These are phyloP conservation scores for Eucera pruinosa DNA, from an alignment of 2,888 invertebrate species.

Conservation along the genomic window DNA sequence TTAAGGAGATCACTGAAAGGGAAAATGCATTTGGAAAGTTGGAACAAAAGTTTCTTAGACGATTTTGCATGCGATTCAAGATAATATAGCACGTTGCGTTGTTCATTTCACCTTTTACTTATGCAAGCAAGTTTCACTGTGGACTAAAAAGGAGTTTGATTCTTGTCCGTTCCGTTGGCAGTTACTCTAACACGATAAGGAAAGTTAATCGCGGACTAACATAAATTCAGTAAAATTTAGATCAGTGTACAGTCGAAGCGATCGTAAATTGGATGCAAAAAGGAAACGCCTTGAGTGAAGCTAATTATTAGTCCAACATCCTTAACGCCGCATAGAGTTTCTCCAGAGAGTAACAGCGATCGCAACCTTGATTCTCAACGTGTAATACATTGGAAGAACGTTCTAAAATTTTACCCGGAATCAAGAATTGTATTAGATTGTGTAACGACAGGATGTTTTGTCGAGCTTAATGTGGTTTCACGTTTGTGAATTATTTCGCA, in stretches of 20 bases:
- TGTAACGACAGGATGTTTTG: neutral
- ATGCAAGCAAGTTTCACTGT: too few relatives aligned
- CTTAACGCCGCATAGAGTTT: neutral
- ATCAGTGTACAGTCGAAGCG: too few relatives aligned
- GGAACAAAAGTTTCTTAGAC: neutral
- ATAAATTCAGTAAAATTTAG: neutral
- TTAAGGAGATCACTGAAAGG: slow-evolving; percentile 13
- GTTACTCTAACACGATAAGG: neutral
- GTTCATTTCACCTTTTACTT: neutral
- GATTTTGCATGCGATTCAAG: neutral
- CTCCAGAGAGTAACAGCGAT: neutral
- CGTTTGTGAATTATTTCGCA: slow-evolving; percentile 62
- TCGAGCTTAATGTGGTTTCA: neutral
- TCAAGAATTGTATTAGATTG: too few relatives aligned
- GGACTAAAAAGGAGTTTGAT: neutral
- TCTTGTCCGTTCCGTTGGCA: neutral
- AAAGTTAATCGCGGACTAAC: neutral
- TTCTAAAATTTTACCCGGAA: too few relatives aligned
- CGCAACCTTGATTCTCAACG: neutral
- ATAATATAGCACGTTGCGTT: neutral
- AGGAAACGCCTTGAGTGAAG: too few relatives aligned
- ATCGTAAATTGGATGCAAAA: too few relatives aligned
- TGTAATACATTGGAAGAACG: neutral
- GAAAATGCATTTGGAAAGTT: slow-evolving; percentile 50
- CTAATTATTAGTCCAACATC: neutral